A percentile compares a stretch with the other conserved stretches of the same genome.
phyloP scores from a whole-genome alignment of 2,113 vertebrate species.

The Ciconia stormi region DNA sequence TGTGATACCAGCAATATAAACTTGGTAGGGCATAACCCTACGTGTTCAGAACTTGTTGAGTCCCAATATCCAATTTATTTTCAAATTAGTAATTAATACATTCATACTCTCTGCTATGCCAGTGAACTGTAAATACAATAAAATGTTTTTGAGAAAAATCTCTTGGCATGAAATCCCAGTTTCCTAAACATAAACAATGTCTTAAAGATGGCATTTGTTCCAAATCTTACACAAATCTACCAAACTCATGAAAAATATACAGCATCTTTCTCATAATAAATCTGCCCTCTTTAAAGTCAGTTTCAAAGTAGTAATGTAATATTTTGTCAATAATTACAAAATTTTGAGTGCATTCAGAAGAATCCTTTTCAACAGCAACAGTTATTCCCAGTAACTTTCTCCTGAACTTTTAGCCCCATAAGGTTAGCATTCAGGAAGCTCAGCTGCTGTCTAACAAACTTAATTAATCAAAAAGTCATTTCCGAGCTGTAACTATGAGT shows the following conservation, averaged over 20 bases:
- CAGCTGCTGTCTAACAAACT: conserved; percentile 94
- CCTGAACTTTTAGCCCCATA: conserved; percentile 85
- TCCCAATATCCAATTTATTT: neutral
- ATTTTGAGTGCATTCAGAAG: conserved; percentile 57
- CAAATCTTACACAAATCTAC: conserved; percentile 14
- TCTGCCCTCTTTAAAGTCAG: conserved; percentile 30
- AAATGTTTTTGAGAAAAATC: neutral
- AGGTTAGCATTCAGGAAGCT: conserved; percentile 90
- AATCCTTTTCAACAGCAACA: conserved; percentile 77
- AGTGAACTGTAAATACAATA: neutral
- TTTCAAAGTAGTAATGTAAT: conserved; percentile 47
- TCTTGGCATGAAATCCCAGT: neutral
- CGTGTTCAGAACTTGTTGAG: neutral
- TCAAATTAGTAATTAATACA: neutral
- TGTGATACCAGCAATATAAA: neutral
- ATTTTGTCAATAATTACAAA: conserved; percentile 73
- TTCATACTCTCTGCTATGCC: neutral
- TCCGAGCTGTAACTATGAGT: conserved; percentile 89
- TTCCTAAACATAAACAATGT: neutral
- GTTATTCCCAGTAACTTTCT: conserved; percentile 80
- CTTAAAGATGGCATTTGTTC: neutral
- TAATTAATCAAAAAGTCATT: conserved; percentile 98
- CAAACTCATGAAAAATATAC: neutral
- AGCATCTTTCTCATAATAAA: conserved; percentile 23
- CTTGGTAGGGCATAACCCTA: neutral